A percentile compares a stretch with the other conserved stretches of the same genome.
phyloP scores from a whole-genome alignment of 2,797 vertebrate species.

The Avahi laniger region DNA sequence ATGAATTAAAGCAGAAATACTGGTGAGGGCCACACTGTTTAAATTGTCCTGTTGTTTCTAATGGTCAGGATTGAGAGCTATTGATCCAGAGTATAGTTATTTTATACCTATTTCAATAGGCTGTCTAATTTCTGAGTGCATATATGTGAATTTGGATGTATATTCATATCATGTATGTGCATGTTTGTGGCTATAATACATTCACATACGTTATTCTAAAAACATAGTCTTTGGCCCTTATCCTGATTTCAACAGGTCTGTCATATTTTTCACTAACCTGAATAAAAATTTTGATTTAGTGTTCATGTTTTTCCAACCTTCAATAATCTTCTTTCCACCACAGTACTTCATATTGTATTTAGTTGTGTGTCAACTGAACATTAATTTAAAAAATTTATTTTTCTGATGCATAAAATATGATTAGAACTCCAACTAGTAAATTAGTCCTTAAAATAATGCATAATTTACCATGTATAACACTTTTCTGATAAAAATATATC shows the following conservation, averaged over 20 bases:
- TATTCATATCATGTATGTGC: background rate
- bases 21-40: background rate
- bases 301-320: background rate
- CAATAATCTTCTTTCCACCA: background rate
- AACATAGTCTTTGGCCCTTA: background rate
- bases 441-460: slow-evolving; percentile 60
- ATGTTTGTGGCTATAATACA: background rate
- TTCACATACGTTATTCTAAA: background rate
- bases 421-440: slow-evolving; percentile 68
- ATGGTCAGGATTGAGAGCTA: background rate
- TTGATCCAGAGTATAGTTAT: background rate
- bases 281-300: background rate
- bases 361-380: background rate
- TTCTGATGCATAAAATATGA: slow-evolving; percentile 10
- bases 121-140: background rate
- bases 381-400: slow-evolving; percentile 45
- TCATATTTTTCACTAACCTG: background rate
- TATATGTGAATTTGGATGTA: background rate
- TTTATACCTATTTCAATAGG: background rate
- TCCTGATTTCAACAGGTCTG: background rate
- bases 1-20: background rate
- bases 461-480: slow-evolving; percentile 34
- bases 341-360: background rate
- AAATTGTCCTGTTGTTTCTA: background rate
- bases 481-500: slow-evolving; percentile 65